These are phyloP conservation scores for Nesoenas mayeri DNA, from an alignment of 2,113 vertebrate genomes.

Conservation along the genomic window DNA sequence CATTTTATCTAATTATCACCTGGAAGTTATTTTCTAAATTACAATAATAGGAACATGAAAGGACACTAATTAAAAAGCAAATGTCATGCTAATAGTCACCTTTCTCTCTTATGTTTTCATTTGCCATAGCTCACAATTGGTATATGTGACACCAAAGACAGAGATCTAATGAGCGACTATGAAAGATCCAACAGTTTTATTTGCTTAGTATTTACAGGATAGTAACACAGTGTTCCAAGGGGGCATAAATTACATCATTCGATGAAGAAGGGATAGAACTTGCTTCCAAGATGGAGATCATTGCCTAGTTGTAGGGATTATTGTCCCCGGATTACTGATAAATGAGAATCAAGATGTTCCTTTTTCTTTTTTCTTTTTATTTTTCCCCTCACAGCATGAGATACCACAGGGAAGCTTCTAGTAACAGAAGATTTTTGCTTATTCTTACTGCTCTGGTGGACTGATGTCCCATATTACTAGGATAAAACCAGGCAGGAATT, in stretches of 20 bases:
- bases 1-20: constrained; percentile 16
- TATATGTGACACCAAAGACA: neutral
- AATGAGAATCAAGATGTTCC: neutral
- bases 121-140: neutral
- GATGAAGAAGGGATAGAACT: neutral
- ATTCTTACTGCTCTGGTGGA: neutral
- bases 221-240: neutral
- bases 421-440: neutral
- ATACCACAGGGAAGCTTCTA: neutral
- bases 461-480: neutral
- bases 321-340: neutral
- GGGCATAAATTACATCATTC: neutral
- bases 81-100: neutral
- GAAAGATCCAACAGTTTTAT: neutral
- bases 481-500: neutral
- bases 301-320: neutral
- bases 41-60: neutral
- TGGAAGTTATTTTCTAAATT: constrained; percentile 6
- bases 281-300: neutral
- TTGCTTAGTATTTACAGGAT: neutral
- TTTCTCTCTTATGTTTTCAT: neutral
- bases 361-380: no score
- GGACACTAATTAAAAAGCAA: constrained; percentile 23
- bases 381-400: neutral
- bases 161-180: neutral